Percentiles rank a stretch among this genome's conserved stretches.
Evolutionary conservation across 2,888 invertebrate species (phyloP).

Genomic region (Spodoptera littoralis): DNA sequence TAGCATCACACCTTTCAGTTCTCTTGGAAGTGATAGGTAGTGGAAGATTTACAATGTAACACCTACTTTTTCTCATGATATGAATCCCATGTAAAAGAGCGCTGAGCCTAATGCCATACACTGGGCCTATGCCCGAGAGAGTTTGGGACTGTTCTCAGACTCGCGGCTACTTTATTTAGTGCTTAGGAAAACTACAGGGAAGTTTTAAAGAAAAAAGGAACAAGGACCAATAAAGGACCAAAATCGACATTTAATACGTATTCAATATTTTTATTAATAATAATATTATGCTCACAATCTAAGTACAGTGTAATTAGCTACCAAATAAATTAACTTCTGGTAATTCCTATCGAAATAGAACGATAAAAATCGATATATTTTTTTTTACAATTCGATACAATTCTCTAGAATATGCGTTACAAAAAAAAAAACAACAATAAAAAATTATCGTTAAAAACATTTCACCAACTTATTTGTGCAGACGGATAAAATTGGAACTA

Average conservation of each 20-base stretch:
- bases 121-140: too few relatives aligned
- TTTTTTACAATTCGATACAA: slow-evolving; percentile 56
- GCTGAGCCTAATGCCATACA: too few relatives aligned
- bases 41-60: too few relatives aligned
- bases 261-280: slow-evolving; percentile 80
- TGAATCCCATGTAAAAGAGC: too few relatives aligned
- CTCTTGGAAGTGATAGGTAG: too few relatives aligned
- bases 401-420: slow-evolving; percentile 40
- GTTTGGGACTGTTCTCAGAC: too few relatives aligned
- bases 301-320: slow-evolving; percentile 84
- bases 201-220: not conserved
- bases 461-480: too few relatives aligned
- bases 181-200: not conserved
- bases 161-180: too few relatives aligned
- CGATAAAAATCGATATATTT: slow-evolving; percentile 60
- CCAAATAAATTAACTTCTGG: slow-evolving; percentile 82
- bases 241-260: slow-evolving; percentile 62
- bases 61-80: too few relatives aligned
- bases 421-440: slow-evolving; percentile 25
- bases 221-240: slow-evolving; percentile 2
- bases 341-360: slow-evolving; percentile 74
- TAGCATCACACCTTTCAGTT: too few relatives aligned
- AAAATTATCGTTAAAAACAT: slow-evolving; percentile 3
- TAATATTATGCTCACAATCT: slow-evolving; percentile 85
- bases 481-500: too few relatives aligned